Evolutionary conservation across 2,113 vertebrate genomes (phyloP), one percentile per base, ranked within the genome.

Genomic region (Pampusana beccarii): DNA sequence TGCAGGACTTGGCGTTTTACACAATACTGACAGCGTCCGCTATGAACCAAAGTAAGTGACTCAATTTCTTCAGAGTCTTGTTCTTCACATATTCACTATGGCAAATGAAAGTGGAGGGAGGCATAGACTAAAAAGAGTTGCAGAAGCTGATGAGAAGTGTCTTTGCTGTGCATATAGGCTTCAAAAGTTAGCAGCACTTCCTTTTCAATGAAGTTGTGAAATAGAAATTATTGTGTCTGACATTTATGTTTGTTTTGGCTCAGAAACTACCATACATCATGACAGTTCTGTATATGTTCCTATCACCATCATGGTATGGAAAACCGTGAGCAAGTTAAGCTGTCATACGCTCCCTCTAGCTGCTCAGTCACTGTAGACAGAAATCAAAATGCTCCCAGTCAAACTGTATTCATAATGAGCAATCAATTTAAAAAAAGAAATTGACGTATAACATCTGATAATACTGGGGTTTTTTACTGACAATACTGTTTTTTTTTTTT

Each of bases 31-130:
- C 10, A 97, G 98, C 12, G 90, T 99, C 86, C 70, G 84, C 91
- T 99, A 99, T 5, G 98, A 99, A 92, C 98, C 99, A 3, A 99
- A 98, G 99, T 99, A 94, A 24, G 98, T 90, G 57, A 31, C 69
- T 64, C 11, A 5, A 3, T 61, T 94, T 11, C 3, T 38, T 31
- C n/a, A n/a, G 23, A 51, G 53, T 5, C n/a, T 56, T 2, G 6
- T 28, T 62, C 28, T 67, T 38, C 29, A 6, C 20, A 38, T 31
- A 18, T 1, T 72, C 23, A 9, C 44, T 21, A 0, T 0, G 3
- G 28, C 9, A 44, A 28, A 0, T 20, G 2, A 23, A 62, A 29
- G 48, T 12, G 26, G 12, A 64, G 34, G 70, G 25, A 51, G 29
- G 3, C 16, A 2, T 6, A 46, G 58, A 10, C 8, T 3, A 2